Conservation (phyloP, 2,888 invertebrate species). For the Caenorhabditis sp. region DNA sequence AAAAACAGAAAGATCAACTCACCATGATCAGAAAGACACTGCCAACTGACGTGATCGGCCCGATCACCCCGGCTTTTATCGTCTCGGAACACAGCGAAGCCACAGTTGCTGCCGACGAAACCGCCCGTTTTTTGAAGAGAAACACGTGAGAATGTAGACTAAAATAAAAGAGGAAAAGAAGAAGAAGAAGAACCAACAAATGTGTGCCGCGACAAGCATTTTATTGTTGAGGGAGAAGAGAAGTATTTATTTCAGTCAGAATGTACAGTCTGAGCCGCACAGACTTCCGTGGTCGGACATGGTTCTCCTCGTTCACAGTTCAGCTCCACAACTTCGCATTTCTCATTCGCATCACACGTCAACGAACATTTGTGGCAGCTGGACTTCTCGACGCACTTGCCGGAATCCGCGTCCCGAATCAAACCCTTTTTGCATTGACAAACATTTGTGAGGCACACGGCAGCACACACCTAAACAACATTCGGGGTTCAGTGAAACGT, state of each 20-base stretch:
- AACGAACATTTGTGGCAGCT: conserved; percentile 18
- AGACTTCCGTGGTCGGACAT: conserved; percentile 33
- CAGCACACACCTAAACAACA: conserved; percentile 15
- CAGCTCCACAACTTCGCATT: conserved; percentile 44
- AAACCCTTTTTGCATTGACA: conserved; percentile 45
- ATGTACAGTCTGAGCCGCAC: conserved; percentile 4
- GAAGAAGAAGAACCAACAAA: not conserved
- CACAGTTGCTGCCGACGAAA: conserved; percentile 14
- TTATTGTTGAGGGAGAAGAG: not conserved
- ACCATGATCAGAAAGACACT: conserved; percentile 6
- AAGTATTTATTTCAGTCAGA: not conserved
- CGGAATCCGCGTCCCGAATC: conserved; percentile 2
- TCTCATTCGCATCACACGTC: conserved; percentile 24
- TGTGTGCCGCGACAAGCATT: not conserved
- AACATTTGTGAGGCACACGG: conserved; percentile 28
- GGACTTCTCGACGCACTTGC: conserved; percentile 21
- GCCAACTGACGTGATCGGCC: conserved; percentile 10
- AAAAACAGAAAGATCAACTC: not conserved
- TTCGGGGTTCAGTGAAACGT: too few species aligned
- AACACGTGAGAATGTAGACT: conserved; percentile 2
- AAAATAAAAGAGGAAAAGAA: conserved; percentile 7
- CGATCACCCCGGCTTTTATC: not conserved
- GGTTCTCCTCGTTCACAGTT: conserved; percentile 26
- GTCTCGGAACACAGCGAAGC: conserved; percentile 6
- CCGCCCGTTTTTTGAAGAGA: conserved; percentile 12